These are phyloP conservation scores for Ahaetulla prasina DNA, from an alignment of 2,113 vertebrate genomes.

Conservation along the genomic window DNA sequence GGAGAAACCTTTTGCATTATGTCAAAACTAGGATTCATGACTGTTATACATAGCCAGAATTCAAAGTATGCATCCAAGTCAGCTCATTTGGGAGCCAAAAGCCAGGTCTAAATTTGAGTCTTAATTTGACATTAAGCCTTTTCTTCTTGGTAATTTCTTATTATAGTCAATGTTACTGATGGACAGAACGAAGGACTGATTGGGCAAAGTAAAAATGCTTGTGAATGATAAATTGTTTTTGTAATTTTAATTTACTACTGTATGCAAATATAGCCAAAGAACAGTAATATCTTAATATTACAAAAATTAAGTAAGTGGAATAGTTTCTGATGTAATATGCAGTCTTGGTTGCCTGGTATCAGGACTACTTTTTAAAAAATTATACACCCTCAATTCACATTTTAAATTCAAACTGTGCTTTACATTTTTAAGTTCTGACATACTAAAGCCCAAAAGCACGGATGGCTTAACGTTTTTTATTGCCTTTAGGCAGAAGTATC, in stretches of 20 bases:
- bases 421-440: conserved; percentile 82
- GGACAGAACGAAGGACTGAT: not conserved
- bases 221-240: conserved; percentile 12
- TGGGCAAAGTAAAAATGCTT: not conserved
- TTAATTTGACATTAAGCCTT: not conserved
- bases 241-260: not conserved
- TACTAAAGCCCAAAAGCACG: conserved; percentile 89
- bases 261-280: not conserved
- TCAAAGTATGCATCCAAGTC: too few species aligned
- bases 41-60: too few species aligned
- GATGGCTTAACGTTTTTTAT: conserved; percentile 73
- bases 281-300: conserved; percentile 37
- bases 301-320: conserved; percentile 21
- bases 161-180: not conserved
- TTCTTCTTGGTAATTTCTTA: not conserved
- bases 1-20: not conserved
- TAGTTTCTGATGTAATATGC: conserved; percentile 27
- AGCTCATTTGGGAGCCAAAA: not conserved
- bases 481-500: conserved; percentile 82
- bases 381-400: conserved; percentile 58
- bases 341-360: conserved; percentile 31
- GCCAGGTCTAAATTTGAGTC: not conserved
- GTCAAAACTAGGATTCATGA: too few species aligned
- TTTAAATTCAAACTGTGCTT: conserved; percentile 78
- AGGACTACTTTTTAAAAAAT: conserved; percentile 16